Conservation (phyloP, 2,113 vertebrate species). For the Dasyprocta punctata region DNA sequence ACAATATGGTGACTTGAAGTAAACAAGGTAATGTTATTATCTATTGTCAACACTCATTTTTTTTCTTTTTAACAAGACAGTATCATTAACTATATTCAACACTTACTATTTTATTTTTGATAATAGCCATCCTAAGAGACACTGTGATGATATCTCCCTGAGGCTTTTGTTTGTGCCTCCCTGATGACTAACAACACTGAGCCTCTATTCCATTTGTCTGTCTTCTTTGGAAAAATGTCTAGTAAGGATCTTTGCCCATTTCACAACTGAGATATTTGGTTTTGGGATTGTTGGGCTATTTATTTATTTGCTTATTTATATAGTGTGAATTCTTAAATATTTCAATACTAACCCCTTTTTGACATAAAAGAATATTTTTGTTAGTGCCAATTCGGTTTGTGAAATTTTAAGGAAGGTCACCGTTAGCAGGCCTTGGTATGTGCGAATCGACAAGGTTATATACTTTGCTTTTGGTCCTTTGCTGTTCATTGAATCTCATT, state of each 20-base stretch:
- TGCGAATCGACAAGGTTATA: background rate
- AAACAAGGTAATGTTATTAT: background rate
- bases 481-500: background rate
- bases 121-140: background rate
- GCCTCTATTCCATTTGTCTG: background rate
- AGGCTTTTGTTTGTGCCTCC: background rate
- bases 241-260: background rate
- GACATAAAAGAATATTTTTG: background rate
- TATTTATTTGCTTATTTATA: background rate
- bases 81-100: background rate
- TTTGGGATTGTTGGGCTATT: background rate
- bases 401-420: background rate
- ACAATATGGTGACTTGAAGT: background rate
- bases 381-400: background rate
- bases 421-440: background rate
- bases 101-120: background rate
- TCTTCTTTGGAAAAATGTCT: background rate
- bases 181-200: background rate
- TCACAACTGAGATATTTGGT: background rate
- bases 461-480: background rate
- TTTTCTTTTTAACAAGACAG: background rate
- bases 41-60: background rate
- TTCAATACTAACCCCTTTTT: background rate
- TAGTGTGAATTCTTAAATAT: background rate
- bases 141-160: background rate